Evolutionary conservation across 2,888 invertebrate genomes (phyloP).

Genomic region (Dasypogon diadema): DNA sequence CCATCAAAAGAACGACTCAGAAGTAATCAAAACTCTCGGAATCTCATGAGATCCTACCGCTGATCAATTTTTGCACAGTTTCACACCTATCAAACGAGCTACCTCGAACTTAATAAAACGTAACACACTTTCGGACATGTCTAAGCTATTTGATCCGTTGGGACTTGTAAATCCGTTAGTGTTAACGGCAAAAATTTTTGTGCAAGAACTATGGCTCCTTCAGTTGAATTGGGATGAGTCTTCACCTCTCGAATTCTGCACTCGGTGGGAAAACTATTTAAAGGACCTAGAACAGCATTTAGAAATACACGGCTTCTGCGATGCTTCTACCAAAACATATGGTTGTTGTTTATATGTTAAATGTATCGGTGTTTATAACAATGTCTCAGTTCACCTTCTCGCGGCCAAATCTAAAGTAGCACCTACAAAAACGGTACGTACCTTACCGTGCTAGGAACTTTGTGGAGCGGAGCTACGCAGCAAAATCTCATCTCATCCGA

Average conservation of each 20-base stretch:
- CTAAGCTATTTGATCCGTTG: slow-evolving; percentile 32
- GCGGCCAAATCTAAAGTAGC: slow-evolving; percentile 34
- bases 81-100: slow-evolving; percentile 42
- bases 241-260: not conserved
- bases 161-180: slow-evolving; percentile 10
- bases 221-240: slow-evolving; percentile 22
- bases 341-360: slow-evolving; percentile 21
- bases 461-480: slow-evolving; percentile 10
- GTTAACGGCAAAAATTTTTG: not conserved
- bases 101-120: not conserved
- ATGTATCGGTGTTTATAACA: not conserved
- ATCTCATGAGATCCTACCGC: not conserved
- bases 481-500: not conserved
- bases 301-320: slow-evolving; percentile 51
- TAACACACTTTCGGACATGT: not conserved
- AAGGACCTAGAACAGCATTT: not conserved
- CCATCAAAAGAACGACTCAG: not conserved
- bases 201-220: slow-evolving; percentile 3
- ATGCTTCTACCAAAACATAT: slow-evolving; percentile 49
- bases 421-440: not conserved
- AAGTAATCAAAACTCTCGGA: not conserved
- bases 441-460: slow-evolving; percentile 38
- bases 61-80: not conserved
- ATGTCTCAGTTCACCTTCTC: not conserved
- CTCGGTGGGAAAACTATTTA: not conserved